phyloP scores from a whole-genome alignment of 2,113 vertebrate genomes.

The Galeopterus variegatus region DNA sequence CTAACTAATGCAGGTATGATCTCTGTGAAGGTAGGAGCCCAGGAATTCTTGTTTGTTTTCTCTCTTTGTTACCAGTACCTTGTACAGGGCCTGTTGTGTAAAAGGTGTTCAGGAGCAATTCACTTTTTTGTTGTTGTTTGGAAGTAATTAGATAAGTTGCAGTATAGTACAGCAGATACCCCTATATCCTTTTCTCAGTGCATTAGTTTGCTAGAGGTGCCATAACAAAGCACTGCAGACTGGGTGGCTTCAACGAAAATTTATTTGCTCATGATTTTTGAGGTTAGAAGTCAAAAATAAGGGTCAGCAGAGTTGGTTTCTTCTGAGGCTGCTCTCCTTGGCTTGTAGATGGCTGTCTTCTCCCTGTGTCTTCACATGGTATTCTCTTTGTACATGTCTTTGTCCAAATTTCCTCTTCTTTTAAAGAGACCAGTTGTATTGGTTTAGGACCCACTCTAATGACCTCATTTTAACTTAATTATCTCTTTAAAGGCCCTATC shows the following conservation, averaged over 20 bases:
- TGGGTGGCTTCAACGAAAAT: neutral
- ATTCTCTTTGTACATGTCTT: neutral
- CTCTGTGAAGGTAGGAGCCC: neutral
- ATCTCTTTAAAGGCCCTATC: neutral
- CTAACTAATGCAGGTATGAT: neutral
- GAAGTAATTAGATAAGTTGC: conserved; percentile 19
- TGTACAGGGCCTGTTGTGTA: neutral
- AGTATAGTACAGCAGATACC: neutral
- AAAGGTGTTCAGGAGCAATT: neutral
- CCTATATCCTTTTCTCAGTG: neutral
- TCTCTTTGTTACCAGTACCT: neutral
- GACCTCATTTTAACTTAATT: neutral
- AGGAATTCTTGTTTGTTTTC: neutral
- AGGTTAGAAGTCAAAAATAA: neutral
- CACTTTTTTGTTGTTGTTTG: neutral
- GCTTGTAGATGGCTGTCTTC: neutral
- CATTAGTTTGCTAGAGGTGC: neutral
- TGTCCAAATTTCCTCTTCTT: neutral
- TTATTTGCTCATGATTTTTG: neutral
- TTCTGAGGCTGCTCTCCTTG: neutral
- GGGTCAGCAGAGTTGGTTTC: neutral
- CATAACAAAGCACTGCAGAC: neutral
- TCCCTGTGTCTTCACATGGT: neutral
- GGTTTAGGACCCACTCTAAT: neutral
- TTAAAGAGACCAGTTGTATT: neutral